phyloP scores from a whole-genome alignment of 1,140 invertebrate genomes.

The Drosophila truncata region DNA sequence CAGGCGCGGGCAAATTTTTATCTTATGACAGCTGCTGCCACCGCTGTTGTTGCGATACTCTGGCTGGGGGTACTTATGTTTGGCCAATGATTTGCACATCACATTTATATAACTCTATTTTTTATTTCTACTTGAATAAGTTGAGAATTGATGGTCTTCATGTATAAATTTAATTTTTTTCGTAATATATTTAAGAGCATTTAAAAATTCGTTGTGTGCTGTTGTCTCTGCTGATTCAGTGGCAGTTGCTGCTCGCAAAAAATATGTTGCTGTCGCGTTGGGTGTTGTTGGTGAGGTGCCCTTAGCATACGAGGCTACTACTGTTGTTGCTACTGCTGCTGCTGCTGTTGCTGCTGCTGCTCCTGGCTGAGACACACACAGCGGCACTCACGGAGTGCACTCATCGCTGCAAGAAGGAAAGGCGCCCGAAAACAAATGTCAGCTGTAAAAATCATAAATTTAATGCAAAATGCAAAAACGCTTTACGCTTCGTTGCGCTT shows the following conservation, averaged over 20 bases:
- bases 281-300: conserved; percentile 42
- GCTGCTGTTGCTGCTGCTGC: background rate
- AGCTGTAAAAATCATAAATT: conserved; percentile 84
- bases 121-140: too few relatives aligned
- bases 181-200: conserved; percentile 4
- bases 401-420: conserved; percentile 41
- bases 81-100: background rate
- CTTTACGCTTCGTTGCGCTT: conserved; percentile 76
- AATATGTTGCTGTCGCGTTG: conserved; percentile 66
- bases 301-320: too few relatives aligned
- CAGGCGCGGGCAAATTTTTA: conserved; percentile 80
- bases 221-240: conserved; percentile 21
- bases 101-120: fast-evolving
- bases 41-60: conserved; percentile 29
- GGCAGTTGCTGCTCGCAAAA: conserved; percentile 52
- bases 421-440: conserved; percentile 80
- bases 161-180: too few relatives aligned
- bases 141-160: too few relatives aligned
- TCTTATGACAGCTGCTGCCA: conserved; percentile 79
- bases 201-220: background rate
- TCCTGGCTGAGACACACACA: conserved; percentile 43
- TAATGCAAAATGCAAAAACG: conserved; percentile 82
- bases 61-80: background rate
- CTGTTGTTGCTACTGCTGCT: too few relatives aligned
- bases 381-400: conserved; percentile 28